phyloP scores from a whole-genome alignment of 2,113 vertebrate species.

The Naja naja region DNA sequence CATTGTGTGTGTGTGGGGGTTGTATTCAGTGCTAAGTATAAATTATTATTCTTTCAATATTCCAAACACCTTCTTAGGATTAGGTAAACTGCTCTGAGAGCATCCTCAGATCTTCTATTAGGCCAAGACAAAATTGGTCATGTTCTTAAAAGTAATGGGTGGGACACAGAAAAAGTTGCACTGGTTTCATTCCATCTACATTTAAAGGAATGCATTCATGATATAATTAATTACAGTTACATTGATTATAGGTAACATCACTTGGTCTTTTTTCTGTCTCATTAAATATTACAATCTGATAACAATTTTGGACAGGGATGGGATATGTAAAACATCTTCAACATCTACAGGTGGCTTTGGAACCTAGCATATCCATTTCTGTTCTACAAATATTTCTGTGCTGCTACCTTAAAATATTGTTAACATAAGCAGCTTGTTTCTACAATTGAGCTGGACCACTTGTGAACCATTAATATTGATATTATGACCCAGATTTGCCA shows the following conservation, averaged over 20 bases:
- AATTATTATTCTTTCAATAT: not conserved
- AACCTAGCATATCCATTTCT: not conserved
- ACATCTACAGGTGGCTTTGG: not conserved
- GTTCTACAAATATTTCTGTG: not conserved
- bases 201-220: not conserved
- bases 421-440: not conserved
- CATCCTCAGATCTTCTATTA: not conserved
- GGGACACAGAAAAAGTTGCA: not conserved
- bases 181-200: not conserved
- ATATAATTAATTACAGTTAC: not conserved
- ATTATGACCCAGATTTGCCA: not conserved
- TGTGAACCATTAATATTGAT: not conserved
- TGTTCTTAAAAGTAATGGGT: not conserved
- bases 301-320: not conserved
- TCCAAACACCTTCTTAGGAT: not conserved
- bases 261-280: not conserved
- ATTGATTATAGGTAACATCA: not conserved
- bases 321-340: not conserved
- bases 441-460: not conserved
- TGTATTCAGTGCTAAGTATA: not conserved
- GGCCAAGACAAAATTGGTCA: not conserved
- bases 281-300: not conserved
- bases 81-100: not conserved
- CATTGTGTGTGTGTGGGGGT: not conserved
- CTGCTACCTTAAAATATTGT: not conserved